Base-by-base conservation (phyloP, 2,888 invertebrate genomes). In the Tiliacea citrago region DNA sequence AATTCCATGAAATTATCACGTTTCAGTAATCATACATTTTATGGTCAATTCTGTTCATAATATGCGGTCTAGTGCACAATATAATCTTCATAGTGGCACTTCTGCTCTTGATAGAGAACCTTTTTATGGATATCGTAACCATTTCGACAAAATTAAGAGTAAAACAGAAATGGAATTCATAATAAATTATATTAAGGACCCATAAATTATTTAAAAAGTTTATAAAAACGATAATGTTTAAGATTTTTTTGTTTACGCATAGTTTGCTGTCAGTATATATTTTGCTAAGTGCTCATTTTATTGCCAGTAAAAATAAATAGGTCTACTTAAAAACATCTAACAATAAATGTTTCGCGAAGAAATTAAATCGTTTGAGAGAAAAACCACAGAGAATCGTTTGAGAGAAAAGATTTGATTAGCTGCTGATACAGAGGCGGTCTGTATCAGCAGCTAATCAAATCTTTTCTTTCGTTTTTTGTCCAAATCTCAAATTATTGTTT, bases 21-120 rank as follows among this genome's bases (percentile, higher is more conserved):
- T 88, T 81, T 66, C 62, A 76, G 83, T 68, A 75, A 86, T 87
- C 83, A 82, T 81, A 68, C 35, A 86, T 84, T 77, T 87, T 77
- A 87, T 67, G 81, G 73, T 68, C 77, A 55, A 85, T 88, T 85
- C 66, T 39, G 53, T 62, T 60, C 24, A 39, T 81, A 82, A 82
- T 74, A 73, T 67, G 73, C 55, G 42, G 49, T 73, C 49, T 73
- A 63, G 69, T 72, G 68, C 67, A 42, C 18, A 45, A 21, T 10
- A 60, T 82, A 76, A 63, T 74, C 53, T 73, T 68, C 57, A 63
- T 71, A 72, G 51, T 55, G 45, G 75, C 29, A 74, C 68, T 79
- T 82, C 77, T 63, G 68, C 65, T 71, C 51, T 60, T 68, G 55
- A 72, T 51, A 73, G 21, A 63, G 24, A 53, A 58, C 42, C 39